Percentiles rank a stretch among this genome's conserved stretches.
These are phyloP conservation scores for Ophioninae sp. DNA, from an alignment of 2,888 invertebrate genomes.

Conservation along the genomic window DNA sequence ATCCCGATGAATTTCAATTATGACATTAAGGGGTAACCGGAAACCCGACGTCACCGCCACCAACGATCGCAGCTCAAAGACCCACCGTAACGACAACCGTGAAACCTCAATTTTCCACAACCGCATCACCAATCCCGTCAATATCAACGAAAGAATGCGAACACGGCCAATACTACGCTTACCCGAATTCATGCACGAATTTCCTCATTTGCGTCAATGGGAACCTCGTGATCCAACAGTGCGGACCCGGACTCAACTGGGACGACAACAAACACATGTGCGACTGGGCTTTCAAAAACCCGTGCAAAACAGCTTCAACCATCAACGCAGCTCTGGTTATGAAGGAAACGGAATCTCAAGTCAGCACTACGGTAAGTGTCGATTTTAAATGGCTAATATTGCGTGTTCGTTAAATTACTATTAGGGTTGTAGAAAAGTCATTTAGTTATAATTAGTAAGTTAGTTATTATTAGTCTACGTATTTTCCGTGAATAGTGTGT, in stretches of 20 bases:
- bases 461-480: background rate
- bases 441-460: too few species aligned
- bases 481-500: slow-evolving; percentile 68
- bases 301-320: slow-evolving; percentile 69
- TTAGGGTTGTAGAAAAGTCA: too few species aligned
- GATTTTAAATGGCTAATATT: too few species aligned
- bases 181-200: slow-evolving; percentile 86
- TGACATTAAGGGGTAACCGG: slow-evolving; percentile 55
- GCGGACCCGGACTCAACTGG: slow-evolving; percentile 91
- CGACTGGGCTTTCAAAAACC: slow-evolving; percentile 86
- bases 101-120: slow-evolving; percentile 64
- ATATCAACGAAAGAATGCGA: slow-evolving; percentile 81
- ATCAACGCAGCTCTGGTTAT: slow-evolving; percentile 58
- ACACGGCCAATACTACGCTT: slow-evolving; percentile 89
- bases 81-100: slow-evolving; percentile 61
- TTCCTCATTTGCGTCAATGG: slow-evolving; percentile 91
- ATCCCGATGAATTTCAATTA: background rate
- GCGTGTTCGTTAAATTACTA: too few species aligned
- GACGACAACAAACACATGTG: slow-evolving; percentile 86
- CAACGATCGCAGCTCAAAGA: slow-evolving; percentile 54
- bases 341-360: slow-evolving; percentile 47
- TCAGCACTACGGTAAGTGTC: slow-evolving; percentile 22
- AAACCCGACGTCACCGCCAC: slow-evolving; percentile 53
- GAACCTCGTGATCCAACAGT: slow-evolving; percentile 86
- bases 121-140: slow-evolving; percentile 55